These are phyloP conservation scores for Ciconia stormi DNA, from an alignment of 2,113 vertebrate genomes.

Conservation along the genomic window DNA sequence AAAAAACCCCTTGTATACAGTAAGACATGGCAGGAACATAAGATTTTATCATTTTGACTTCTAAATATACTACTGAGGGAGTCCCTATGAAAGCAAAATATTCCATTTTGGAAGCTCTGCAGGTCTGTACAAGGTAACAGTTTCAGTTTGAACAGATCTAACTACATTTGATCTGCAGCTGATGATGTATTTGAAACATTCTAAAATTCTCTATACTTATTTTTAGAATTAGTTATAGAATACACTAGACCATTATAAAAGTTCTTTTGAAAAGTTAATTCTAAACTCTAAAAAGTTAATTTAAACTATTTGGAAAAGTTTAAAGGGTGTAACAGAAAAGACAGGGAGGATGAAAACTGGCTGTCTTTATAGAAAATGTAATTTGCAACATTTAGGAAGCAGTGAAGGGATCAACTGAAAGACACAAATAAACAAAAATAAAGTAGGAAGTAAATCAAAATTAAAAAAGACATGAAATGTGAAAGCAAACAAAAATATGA, in stretches of 20 bases:
- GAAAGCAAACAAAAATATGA: background rate
- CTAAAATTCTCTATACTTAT: background rate
- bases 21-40: background rate
- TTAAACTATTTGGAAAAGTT: background rate
- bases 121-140: background rate
- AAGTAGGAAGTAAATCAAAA: background rate
- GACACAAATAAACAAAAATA: background rate
- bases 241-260: background rate
- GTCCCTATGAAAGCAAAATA: background rate
- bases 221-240: background rate
- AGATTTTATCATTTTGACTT: background rate
- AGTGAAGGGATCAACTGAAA: background rate
- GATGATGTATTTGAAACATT: background rate
- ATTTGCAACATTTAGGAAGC: background rate
- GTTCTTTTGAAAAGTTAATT: background rate
- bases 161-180: background rate
- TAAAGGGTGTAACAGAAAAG: background rate
- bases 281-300: background rate
- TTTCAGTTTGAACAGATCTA: background rate
- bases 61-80: background rate
- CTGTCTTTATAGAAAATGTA: background rate
- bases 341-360: background rate
- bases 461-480: background rate
- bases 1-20: background rate
- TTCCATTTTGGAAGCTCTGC: background rate